Evolutionary conservation across 2,888 invertebrate genomes (phyloP).

Genomic region (Pilophorus perplexus): DNA sequence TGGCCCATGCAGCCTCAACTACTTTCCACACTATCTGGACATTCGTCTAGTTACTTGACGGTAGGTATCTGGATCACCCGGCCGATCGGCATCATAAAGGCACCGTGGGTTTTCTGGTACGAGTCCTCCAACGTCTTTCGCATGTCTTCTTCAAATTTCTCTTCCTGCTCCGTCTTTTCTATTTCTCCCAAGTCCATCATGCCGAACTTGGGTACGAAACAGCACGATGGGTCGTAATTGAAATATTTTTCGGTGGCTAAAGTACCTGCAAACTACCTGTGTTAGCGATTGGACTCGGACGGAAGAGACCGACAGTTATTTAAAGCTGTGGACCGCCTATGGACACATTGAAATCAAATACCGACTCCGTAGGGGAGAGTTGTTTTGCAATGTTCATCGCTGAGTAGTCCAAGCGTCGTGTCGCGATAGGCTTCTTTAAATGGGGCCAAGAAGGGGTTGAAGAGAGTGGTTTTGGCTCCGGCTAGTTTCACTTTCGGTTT

Average conservation of each 20-base stretch:
- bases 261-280: background rate
- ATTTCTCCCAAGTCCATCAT: slow-evolving; percentile 16
- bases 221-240: slow-evolving; percentile 29
- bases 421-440: slow-evolving; percentile 34
- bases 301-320: no score
- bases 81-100: slow-evolving; percentile 19
- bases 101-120: slow-evolving; percentile 25
- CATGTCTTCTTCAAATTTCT: slow-evolving; percentile 10
- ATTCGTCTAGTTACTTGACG: slow-evolving; percentile 13
- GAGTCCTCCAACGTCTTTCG: slow-evolving; percentile 6
- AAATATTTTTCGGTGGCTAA: slow-evolving; percentile 28
- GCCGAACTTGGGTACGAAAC: slow-evolving; percentile 27
- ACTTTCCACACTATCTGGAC: no score
- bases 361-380: slow-evolving; percentile 37
- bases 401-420: slow-evolving; percentile 39
- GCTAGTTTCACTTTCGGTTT: slow-evolving; percentile 36
- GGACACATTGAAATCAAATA: no score
- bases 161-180: background rate
- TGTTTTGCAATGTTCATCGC: slow-evolving; percentile 41
- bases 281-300: no score
- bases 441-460: slow-evolving; percentile 34
- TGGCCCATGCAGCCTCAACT: no score
- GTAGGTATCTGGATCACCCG: slow-evolving; percentile 32
- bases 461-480: slow-evolving; percentile 37
- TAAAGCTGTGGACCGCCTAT: no score